Base-by-base conservation (phyloP, 2,113 vertebrate genomes). In the Ahaetulla prasina region DNA sequence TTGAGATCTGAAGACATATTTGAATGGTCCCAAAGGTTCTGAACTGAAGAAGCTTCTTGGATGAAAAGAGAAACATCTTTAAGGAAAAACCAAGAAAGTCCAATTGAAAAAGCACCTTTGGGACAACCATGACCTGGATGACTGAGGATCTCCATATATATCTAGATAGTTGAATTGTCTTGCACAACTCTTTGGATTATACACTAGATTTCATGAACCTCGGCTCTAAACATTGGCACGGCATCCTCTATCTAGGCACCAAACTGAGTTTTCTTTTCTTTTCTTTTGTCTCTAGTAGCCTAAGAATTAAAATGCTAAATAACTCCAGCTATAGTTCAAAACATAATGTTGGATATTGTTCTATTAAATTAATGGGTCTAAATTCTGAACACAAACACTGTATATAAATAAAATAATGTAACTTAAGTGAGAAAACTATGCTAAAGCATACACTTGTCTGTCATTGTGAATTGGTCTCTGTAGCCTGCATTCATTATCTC, bases 1-100 rank as follows among this genome's bases (percentile, higher is more conserved):
- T 43, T 80, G 35, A 18, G 18, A 94, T 45, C 52, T 95, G 63
- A 92, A 89, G 92, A 93, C 96, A 97, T 93, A 97, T 97, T 94
- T 95, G 91, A 11, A 88, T 43, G 10, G 4, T 23, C 35, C 8
- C 25, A 54, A n/a, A 27, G 22, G 3, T 52, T 45, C 14, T 68
- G 63, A 68, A n/a, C 30, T 68, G 12, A 18, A 68, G 14, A 16
- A 68, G 63, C 63, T n/a, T 68, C 30, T 16, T 68, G 63, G 63
- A n/a, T n/a, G 63, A 68, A 30, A 68, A 68, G 60, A n/a, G 12
- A 68, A 68, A n/a, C 9, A 1, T 68, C 63, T 68, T 68, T 5
- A 68, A n/a, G 12, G 63, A n/a, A 68, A 60, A 68, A 68, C 12
- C 60, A n/a, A 68, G 30, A 16, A 68, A 68, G 5, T 68, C 30